phyloP scores from a whole-genome alignment of 2,797 vertebrate species.

The Peromyscus nudipes region DNA sequence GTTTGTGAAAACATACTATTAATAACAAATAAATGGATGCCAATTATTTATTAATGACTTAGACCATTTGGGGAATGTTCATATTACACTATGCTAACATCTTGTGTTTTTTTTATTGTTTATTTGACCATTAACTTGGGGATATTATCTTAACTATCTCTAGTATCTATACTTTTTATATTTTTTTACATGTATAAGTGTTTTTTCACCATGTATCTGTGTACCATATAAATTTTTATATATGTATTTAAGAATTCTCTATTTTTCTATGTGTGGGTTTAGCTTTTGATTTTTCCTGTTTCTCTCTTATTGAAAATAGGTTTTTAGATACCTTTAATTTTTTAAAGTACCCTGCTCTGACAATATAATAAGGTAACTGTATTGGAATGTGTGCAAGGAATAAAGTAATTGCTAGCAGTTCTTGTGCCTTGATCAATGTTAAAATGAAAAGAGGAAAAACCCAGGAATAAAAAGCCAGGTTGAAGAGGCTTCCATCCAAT shows the following conservation, averaged over 20 bases:
- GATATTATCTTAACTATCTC: neutral
- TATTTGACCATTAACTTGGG: neutral
- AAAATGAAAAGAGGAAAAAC: neutral
- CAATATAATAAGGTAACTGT: neutral
- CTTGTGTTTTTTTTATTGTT: neutral
- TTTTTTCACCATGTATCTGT: neutral
- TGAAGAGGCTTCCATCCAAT: neutral
- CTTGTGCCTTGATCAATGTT: neutral
- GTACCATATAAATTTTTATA: neutral
- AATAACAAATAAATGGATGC: neutral
- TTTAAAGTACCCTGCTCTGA: neutral
- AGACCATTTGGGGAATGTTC: neutral
- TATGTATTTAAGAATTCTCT: neutral
- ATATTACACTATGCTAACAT: neutral
- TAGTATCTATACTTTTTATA: neutral
- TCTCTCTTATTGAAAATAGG: neutral
- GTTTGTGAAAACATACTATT: neutral
- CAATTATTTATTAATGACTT: constrained; percentile 35
- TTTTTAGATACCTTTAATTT: neutral
- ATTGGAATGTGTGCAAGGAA: neutral
- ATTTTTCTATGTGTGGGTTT: neutral
- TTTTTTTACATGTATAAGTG: neutral
- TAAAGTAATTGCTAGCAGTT: neutral
- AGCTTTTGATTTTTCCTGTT: neutral
- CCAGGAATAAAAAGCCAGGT: neutral